Base-by-base conservation (phyloP, 1,140 invertebrate species). In the Trypoxylus dichotomus region DNA sequence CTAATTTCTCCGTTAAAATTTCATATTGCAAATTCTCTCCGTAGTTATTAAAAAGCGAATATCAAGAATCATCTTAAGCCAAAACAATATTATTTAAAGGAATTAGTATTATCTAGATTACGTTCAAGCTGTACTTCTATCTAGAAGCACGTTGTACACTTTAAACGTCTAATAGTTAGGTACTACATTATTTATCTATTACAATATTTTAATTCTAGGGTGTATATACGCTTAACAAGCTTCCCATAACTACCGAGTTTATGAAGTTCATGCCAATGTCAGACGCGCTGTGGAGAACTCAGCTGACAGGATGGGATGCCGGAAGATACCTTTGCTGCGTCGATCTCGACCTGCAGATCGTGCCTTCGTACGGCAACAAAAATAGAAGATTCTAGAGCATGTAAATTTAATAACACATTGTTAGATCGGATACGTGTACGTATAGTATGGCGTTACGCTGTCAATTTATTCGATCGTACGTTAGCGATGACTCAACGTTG, bases 251-350 rank as follows among this genome's bases (percentile, higher is more conserved):
- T 3, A 41, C 79, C 11, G 79, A 80, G 54, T 75, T 80, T 60
- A 47, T 83, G 19, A 74, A 74, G 2, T 80, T 71, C 47, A 11
- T 82, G 1, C 82, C 82, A 29, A 54, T 82, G 11, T 27, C 75
- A n/a, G 79, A 79, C 68, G 82, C 79, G 21, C 8, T 82, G 24
- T 83, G 81, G 81, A 82, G 81, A 74, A 41, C 79, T 5, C 77
- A 79, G 60, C 15, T 81, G 24, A 54, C 68, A 21, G 78, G 78
- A 11, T 79, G 72, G 76, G 81, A 82, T 29, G 24, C 29, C 27
- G 79, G 47, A 8, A 73, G 60, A 43, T 32, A 58, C 24, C 73
- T 83, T 24, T 68, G 72, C 8, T 83, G 81, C 75, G 78, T 82
- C 0, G 81, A 80, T 41, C 19, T 81, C 3, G 78, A 82, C n/a